Percentiles rank a stretch among this genome's conserved stretches.
phyloP scores from a whole-genome alignment of 2,888 invertebrate species.

The Acronicta aceris region DNA sequence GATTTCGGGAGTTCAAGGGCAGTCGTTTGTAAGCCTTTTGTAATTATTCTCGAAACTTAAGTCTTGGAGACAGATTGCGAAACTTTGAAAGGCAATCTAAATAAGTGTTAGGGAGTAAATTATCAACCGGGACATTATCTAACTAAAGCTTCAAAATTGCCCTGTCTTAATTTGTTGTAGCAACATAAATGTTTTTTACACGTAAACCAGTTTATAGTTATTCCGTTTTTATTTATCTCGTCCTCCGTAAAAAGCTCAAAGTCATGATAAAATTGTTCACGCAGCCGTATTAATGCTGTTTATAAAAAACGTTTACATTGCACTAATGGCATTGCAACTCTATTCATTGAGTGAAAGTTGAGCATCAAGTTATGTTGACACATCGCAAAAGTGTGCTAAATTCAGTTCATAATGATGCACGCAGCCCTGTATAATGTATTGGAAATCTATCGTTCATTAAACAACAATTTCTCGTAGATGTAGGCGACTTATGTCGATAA shows the following conservation, averaged over 20 bases:
- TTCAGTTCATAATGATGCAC: conserved; percentile 23
- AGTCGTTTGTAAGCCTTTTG: conserved; percentile 9
- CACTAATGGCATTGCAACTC: conserved; percentile 14
- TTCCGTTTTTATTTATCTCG: conserved; percentile 29
- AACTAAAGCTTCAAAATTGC: no score
- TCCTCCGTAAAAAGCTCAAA: conserved; percentile 34
- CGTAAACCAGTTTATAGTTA: conserved; percentile 21
- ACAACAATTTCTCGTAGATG: conserved; percentile 17
- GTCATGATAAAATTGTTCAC: conserved; percentile 14
- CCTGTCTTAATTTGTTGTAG: no score
- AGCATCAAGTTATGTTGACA: conserved; percentile 23
- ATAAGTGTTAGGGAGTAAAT: conserved; percentile 8
- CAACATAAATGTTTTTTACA: conserved; percentile 28
- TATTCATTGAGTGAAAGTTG: conserved; percentile 29
- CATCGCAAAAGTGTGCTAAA: conserved; percentile 27
- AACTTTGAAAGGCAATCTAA: conserved; percentile 11
- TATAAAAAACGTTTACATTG: conserved; percentile 15
- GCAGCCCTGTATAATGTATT: conserved; percentile 14
- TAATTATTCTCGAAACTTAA: conserved; percentile 7
- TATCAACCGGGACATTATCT: no score
- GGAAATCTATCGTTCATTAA: conserved; percentile 34
- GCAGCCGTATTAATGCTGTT: conserved; percentile 4
- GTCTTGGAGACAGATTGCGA: conserved; percentile 9
- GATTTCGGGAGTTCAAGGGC: conserved; percentile 14
- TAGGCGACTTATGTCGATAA: conserved; percentile 1